Base-by-base conservation (phyloP, 2,113 vertebrate genomes). In the Seriola aureovittata region DNA sequence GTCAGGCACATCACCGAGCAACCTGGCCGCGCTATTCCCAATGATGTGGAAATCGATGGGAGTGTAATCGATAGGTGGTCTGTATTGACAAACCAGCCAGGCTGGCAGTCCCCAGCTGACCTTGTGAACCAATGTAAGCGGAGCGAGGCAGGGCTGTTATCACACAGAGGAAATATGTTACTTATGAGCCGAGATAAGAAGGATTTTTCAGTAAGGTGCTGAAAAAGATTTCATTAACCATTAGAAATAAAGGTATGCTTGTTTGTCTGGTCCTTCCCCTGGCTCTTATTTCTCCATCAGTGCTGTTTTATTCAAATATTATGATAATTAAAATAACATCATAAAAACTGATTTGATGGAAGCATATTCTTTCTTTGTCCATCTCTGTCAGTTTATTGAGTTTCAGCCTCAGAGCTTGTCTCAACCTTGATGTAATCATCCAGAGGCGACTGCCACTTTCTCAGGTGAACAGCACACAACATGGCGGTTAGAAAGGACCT, bases 11-110 rank as follows among this genome's bases (percentile, higher is more conserved):
- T 92, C 88, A 78, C 71, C 29, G 80, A 64, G 67, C 87, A 83
- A 89, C 85, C 84, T 75, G 75, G 38, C 81, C 17, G 68, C 58
- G 32, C 74, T 71, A 71, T 84, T 84, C 77, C 80, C 89, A 80
- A 76, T 90, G 85, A 91, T 85, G 82, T 60, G 59, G 70, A 82
- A 81, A 88, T 94, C 88, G 48, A 89, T 88, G 69, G 11, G 66
- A 62, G 82, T 67, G 89, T 78, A 90, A 93, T 91, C 88, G 34
- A 94, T 93, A 88, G 66, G 73, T 78, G 79, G 77, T 72, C 84
- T 78, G 70, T 85, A 93, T 90, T 59, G 90, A 92, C 85, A 59
- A 50, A 67, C 14, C 71, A 57, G 74, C 79, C 48, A 2, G 40
- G 64, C 75, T 19, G 23, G 58, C 58, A 16, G 87, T 81, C 80